A percentile compares a stretch with the other conserved stretches of the same genome.
These are phyloP conservation scores for Peromyscus attwateri DNA, from an alignment of 2,797 vertebrate species.

Conservation along the genomic window DNA sequence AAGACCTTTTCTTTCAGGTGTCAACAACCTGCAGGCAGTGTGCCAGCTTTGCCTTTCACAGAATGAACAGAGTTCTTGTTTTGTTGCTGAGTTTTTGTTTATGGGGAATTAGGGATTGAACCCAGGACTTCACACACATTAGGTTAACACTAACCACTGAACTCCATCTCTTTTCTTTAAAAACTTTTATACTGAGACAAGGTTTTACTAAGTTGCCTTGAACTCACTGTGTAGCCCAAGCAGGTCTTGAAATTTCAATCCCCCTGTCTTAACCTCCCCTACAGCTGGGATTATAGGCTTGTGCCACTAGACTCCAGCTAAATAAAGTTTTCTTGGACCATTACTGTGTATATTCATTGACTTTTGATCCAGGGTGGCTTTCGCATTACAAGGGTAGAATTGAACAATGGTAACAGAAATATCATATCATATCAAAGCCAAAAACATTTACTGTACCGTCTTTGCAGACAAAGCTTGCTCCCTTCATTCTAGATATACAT, in stretches of 20 bases:
- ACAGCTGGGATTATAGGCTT: not conserved
- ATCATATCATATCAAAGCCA: not conserved
- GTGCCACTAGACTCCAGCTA: not conserved
- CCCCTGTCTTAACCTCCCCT: not conserved
- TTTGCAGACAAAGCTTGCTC: not conserved
- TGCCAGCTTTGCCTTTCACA: not conserved
- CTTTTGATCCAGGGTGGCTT: not conserved
- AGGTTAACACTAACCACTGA: not conserved
- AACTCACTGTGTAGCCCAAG: not conserved
- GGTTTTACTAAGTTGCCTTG: not conserved
- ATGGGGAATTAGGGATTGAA: not conserved
- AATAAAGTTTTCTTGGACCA: not conserved
- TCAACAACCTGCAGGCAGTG: accelerated
- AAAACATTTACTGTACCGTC: not conserved
- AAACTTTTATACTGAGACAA: not conserved
- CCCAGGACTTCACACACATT: not conserved
- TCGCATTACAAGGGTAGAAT: not conserved
- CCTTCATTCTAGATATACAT: not conserved
- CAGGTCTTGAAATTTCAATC: not conserved
- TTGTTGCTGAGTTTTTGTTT: not conserved
- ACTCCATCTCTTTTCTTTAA: not conserved
- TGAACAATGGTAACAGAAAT: not conserved
- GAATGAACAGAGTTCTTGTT: not conserved
- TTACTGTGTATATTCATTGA: not conserved
- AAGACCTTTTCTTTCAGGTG: not conserved